Conservation (phyloP, 2,797 vertebrate genomes). For the Acrossocheilus fasciatus region DNA sequence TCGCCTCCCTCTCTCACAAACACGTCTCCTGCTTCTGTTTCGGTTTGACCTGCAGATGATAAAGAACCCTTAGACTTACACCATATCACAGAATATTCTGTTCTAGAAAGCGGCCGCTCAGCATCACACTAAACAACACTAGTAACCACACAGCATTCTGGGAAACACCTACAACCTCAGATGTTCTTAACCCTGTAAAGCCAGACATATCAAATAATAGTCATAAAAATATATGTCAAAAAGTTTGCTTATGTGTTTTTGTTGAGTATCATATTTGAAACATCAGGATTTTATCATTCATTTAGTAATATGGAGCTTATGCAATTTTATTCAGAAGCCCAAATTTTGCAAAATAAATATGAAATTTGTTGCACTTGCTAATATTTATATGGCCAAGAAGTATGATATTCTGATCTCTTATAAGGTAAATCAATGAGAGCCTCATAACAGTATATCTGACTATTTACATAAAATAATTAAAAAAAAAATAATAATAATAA, state of each 20-base stretch:
- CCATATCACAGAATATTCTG: background rate
- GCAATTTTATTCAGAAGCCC: background rate
- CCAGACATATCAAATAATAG: background rate
- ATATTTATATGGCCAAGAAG: background rate
- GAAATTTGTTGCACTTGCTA: background rate
- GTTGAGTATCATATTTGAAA: background rate
- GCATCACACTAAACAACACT: background rate
- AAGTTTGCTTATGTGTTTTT: too few relatives aligned
- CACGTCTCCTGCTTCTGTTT: background rate
- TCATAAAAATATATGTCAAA: background rate
- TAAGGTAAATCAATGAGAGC: background rate
- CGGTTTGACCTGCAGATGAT: background rate
- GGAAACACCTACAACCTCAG: background rate
- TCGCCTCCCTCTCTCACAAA: background rate
- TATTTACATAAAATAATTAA: background rate
- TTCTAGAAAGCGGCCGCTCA: background rate
- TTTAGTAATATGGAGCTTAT: background rate
- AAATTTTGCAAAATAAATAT: background rate
- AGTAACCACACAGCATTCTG: background rate
- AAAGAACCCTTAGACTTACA: background rate
- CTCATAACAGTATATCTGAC: background rate
- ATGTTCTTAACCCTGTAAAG: background rate
- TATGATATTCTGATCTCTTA: background rate
- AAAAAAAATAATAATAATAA: too few relatives aligned
- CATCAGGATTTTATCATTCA: background rate